Base-by-base conservation (phyloP, 2,888 invertebrate species). In the Melinopterus prodromus region DNA sequence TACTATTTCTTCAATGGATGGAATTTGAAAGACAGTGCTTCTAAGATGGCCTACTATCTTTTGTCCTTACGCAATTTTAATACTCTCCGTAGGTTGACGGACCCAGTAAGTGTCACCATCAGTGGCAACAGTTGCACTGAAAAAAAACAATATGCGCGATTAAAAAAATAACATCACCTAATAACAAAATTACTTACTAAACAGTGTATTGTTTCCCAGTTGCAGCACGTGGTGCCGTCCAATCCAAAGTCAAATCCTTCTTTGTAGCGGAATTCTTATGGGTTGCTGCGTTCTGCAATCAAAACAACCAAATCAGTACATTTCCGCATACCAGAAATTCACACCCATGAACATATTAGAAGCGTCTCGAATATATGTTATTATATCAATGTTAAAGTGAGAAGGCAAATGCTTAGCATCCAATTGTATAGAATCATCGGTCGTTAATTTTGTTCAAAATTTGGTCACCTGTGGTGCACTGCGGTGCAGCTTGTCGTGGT, bases 31-130 rank as follows among this genome's bases (percentile, higher is more conserved):
- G 53, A 53, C 53, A 9, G 12, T 53, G 0, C 12, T 53, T 53
- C 53, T 53, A 53, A 53, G 12, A 53, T 53, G 5, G 5, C 53
- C 12, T 53, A 4, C 5, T 53, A 9, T 53, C 53, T 53, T 53
- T 53, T 53, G 9, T 53, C 53, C 77, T 84, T 84, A 85, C 71
- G 83, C 80, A n/a, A 94, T 92, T 88, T 91, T 91, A 79, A 94
- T 89, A 72, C 91, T 91, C 78, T 91, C 92, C 53, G 92, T 92
- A 86, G 93, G 92, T 77, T 93, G 91, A 74, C 91, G 92, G 4
- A 93, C 93, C 95, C 95, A 95, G 90, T 93, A 95, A 14, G 92
- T 91, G 6, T 91, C 93, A n/a, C 94, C 94, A 86, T 93, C 92
- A 86, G 91, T 89, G 69, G 93, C 95, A 79, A 95, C 92, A 69